phyloP scores from a whole-genome alignment of 2,888 invertebrate genomes.

The Anarsia innoxiella region DNA sequence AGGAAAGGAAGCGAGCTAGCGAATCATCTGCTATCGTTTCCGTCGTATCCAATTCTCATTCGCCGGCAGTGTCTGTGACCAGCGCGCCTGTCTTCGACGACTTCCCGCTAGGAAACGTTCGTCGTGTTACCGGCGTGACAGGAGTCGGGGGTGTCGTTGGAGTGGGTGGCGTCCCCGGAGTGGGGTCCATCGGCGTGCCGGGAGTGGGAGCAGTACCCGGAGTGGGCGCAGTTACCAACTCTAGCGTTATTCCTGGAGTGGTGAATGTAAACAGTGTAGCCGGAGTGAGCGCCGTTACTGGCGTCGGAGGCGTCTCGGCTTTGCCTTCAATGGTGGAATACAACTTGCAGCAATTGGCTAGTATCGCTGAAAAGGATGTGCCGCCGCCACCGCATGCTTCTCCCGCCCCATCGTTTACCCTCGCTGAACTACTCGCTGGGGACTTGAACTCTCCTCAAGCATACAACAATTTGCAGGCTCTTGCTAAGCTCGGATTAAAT shows the following conservation, averaged over 20 bases:
- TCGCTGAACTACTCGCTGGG: constrained; percentile 85
- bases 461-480: constrained; percentile 90
- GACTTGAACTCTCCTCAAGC: constrained; percentile 83
- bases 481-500: constrained; percentile 88
- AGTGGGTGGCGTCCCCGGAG: constrained; percentile 37
- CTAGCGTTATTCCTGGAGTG: constrained; percentile 46
- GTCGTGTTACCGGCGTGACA: constrained; percentile 53
- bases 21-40: constrained; percentile 63
- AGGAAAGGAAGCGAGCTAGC: constrained; percentile 69
- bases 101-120: constrained; percentile 70
- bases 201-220: constrained; percentile 43
- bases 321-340: constrained; percentile 87
- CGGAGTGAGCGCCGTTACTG: constrained; percentile 40
- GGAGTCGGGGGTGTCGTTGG: constrained; percentile 43
- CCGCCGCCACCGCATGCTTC: constrained; percentile 72
- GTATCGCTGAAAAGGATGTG: constrained; percentile 82
- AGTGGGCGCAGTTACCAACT: constrained; percentile 40
- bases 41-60: constrained; percentile 57
- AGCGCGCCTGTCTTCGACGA: constrained; percentile 88
- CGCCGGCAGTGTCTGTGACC: constrained; percentile 72
- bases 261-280: constrained; percentile 49
- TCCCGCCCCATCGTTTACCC: constrained; percentile 80
- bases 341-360: constrained; percentile 88
- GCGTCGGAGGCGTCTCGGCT: constrained; percentile 49
- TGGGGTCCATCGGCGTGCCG: constrained; percentile 37